Percentiles rank a stretch among this genome's conserved stretches.
Evolutionary conservation across 2,797 vertebrate genomes (phyloP).

Genomic region (Alfaro cultratus): DNA sequence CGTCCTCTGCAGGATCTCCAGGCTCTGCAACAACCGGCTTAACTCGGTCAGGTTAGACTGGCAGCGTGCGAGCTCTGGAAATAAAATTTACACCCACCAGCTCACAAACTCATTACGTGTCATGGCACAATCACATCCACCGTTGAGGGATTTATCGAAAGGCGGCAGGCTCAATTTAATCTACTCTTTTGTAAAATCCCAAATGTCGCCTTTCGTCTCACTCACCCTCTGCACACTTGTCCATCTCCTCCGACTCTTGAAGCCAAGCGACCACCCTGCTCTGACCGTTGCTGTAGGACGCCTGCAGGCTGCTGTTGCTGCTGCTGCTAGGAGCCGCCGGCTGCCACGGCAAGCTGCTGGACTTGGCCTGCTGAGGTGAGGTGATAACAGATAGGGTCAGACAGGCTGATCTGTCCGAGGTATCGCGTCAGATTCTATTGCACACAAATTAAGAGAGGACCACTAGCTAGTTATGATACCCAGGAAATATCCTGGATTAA

Average conservation of each 20-base stretch:
- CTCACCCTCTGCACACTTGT: slow-evolving; percentile 96
- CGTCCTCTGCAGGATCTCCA: slow-evolving; percentile 98
- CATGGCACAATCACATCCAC: slow-evolving; percentile 30
- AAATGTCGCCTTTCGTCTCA: slow-evolving; percentile 34
- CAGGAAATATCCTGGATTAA: slow-evolving; percentile 1
- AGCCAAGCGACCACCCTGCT: slow-evolving; percentile 98
- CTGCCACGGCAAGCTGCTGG: slow-evolving; percentile 89
- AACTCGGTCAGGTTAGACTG: slow-evolving; percentile 96
- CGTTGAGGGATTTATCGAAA: slow-evolving; percentile 15
- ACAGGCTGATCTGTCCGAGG: slow-evolving; percentile 4
- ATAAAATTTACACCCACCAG: slow-evolving; percentile 37
- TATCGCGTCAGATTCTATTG: not conserved
- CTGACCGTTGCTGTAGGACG: slow-evolving; percentile 93
- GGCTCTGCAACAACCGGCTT: slow-evolving; percentile 94
- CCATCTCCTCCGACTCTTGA: slow-evolving; percentile 98
- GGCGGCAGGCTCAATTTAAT: slow-evolving; percentile 31
- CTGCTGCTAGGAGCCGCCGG: slow-evolving; percentile 79
- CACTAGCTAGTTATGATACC: not conserved
- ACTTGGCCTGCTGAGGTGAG: slow-evolving; percentile 79
- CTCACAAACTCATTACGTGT: slow-evolving; percentile 31
- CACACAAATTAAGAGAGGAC: not conserved
- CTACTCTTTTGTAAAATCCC: slow-evolving; percentile 31
- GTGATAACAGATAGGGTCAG: slow-evolving; percentile 15
- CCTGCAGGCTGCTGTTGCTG: slow-evolving; percentile 91
- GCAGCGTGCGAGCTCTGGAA: slow-evolving; percentile 94